Evolutionary conservation across 2,888 invertebrate species (phyloP).

Genomic region (Drosophila mimica): DNA sequence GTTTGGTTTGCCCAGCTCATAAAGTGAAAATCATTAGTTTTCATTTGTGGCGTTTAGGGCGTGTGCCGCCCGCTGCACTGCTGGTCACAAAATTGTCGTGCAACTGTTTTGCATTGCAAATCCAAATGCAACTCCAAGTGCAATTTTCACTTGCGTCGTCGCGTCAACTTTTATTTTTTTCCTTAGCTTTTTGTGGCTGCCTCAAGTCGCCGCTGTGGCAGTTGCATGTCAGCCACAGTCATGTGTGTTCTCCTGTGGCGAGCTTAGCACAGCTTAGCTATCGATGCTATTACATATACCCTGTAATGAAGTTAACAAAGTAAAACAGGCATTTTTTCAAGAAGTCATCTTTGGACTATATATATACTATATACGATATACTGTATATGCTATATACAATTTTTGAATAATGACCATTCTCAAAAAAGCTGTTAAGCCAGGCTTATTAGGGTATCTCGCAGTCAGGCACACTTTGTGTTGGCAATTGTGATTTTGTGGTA

Average conservation of each 20-base stretch:
- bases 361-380: background rate
- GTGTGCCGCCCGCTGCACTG: constrained; percentile 53
- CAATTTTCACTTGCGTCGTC: constrained; percentile 75
- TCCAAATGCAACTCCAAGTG: constrained; percentile 59
- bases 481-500: constrained; percentile 23
- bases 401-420: too few species aligned
- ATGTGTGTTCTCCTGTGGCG: constrained; percentile 54
- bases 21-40: constrained; percentile 79
- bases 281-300: constrained; percentile 18
- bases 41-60: constrained; percentile 78
- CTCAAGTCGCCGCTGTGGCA: constrained; percentile 55
- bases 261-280: constrained; percentile 8
- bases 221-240: constrained; percentile 66
- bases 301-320: background rate
- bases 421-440: too few species aligned
- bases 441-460: background rate
- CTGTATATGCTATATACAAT: background rate
- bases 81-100: constrained; percentile 55
- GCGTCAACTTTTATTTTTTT: constrained; percentile 33
- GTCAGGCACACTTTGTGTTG: background rate
- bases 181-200: constrained; percentile 16
- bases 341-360: background rate
- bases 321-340: background rate
- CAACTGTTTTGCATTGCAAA: constrained; percentile 79
- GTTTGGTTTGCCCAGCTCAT: constrained; percentile 25